Base-by-base conservation (phyloP, 2,797 vertebrate genomes). In the Diceros bicornis region DNA sequence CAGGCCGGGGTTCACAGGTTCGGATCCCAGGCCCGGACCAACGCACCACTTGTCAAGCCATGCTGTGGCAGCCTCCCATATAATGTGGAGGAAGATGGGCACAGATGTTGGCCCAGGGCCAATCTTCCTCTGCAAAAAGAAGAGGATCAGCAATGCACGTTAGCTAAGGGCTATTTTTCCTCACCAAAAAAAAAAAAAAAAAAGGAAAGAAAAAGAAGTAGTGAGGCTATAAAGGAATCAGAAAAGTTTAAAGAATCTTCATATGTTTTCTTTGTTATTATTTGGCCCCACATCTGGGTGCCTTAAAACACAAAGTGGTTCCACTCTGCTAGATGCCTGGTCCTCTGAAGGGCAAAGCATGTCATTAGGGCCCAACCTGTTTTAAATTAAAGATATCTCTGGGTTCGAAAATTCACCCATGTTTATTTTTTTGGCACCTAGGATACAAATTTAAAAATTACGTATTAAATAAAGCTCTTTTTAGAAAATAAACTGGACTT, bases 401-500 rank as follows among this genome's bases (percentile, higher is more conserved):
- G 16, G 59, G 29, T 64, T 83, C 61, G 41, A 27, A 81, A 94
- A 34, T 55, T 34, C 23, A 66, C 59, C 23, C n/a, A 55, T 25
- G n/a, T 64, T 25, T 34, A 34, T 50, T 16, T 89, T 55, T 72
- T 64, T 55, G 10, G 34, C 2, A 82, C 59, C 27, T 72, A 10
- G 16, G 32, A 9, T 78, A 71, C 27, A 61, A 85, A 21, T 91
- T 78, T 90, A 32, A 78, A 69, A 68, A 69, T 75, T 66, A 52
- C 3, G 2, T 90, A 68, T 20, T 47, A 85, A 77, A 57, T 57
- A 77, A 68, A 77, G 32, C 2, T 41, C 25, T 90, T 83, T 79
- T 81, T 20, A 83, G 83, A 57, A 85, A 95, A 79, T 92, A 89
- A 82, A 82, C 89, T 81, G 23, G 50, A 47, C 32, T 86, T 41